A percentile compares a stretch with the other conserved stretches of the same genome.
These are phyloP conservation scores for Muscina levida DNA, from an alignment of 2,888 invertebrate genomes.

Conservation along the genomic window DNA sequence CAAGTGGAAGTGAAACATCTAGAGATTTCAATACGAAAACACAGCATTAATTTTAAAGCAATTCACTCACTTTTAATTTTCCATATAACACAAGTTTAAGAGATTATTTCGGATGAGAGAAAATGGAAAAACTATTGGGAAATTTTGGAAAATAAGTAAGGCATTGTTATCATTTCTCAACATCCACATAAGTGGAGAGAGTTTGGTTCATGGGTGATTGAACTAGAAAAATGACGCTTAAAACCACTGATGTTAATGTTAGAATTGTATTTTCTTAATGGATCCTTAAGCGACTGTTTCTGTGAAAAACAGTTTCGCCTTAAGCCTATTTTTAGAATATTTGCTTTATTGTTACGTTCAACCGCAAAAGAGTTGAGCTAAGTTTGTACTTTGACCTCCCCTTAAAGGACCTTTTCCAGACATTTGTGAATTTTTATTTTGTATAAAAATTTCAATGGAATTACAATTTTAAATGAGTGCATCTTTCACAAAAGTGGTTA, in stretches of 20 bases:
- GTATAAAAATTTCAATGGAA: too few relatives aligned
- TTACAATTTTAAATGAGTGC: too few relatives aligned
- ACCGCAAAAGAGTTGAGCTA: background rate
- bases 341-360: background rate
- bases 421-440: too few relatives aligned
- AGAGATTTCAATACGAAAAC: slow-evolving; percentile 40
- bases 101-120: too few relatives aligned
- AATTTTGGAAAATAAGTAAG: slow-evolving; percentile 2
- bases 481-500: too few relatives aligned
- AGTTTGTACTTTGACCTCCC: background rate
- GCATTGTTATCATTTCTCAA: too few relatives aligned
- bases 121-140: too few relatives aligned
- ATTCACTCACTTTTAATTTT: too few relatives aligned
- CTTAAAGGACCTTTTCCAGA: too few relatives aligned
- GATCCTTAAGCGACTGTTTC: background rate
- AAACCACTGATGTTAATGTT: slow-evolving; percentile 23
- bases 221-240: background rate
- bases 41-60: slow-evolving; percentile 37
- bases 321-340: slow-evolving; percentile 3
- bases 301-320: background rate
- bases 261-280: slow-evolving; percentile 24
- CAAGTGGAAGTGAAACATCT: slow-evolving; percentile 1
- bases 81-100: too few relatives aligned
- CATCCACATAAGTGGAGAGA: background rate
- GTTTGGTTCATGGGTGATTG: background rate